Base-by-base conservation (phyloP, 2,113 vertebrate species). In the Nyctereutes procyonoides region DNA sequence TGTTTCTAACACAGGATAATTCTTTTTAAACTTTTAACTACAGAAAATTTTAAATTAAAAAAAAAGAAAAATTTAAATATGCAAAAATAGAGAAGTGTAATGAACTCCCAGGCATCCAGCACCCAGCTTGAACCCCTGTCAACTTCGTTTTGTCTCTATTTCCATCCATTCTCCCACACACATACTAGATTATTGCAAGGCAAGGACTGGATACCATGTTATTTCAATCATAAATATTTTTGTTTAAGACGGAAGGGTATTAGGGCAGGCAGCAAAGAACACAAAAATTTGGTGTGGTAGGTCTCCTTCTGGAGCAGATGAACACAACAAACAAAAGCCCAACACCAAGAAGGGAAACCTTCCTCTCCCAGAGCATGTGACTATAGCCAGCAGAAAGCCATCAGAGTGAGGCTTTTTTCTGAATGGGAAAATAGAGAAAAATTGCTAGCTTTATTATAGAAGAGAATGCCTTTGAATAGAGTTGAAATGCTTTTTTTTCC, bases 11-110 rank as follows among this genome's bases (percentile, higher is more conserved):
- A 20, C 28, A 65, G 17, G 32, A 26, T 56, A 16, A n/a, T 35
- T 91, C 55, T 77, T 88, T 96, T 71, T 53, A 38, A 86, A 16
- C 11, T 77, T 83, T 87, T 58, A 76, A 82, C 82, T n/a, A 30
- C 65, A 55, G 20, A 94, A 93, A 91, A 4, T 2, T 67, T 86
- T 77, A 88, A 96, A 13, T 22, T 43, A 43, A 43, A 43, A 43
- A 43, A 43, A 43, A 43, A 55, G 20, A 94, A 93, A 91, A 4
- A 1, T 67, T 86, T 77, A 88, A 96, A 13, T 22, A 73, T 73
- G 35, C 35, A 86, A 65, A 86, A 35, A 30, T 80, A 62, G 26
- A 60, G 3, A 63, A 10, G 2, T 24, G 43, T 56, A 65, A 73
- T 71, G 51, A 62, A 26, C 12, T 3, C 24, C 43, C 38, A 9